Evolutionary conservation across 2,888 invertebrate species (phyloP), one percentile per base, ranked within the genome.

Genomic region (Hirtodrosophila confusa): DNA sequence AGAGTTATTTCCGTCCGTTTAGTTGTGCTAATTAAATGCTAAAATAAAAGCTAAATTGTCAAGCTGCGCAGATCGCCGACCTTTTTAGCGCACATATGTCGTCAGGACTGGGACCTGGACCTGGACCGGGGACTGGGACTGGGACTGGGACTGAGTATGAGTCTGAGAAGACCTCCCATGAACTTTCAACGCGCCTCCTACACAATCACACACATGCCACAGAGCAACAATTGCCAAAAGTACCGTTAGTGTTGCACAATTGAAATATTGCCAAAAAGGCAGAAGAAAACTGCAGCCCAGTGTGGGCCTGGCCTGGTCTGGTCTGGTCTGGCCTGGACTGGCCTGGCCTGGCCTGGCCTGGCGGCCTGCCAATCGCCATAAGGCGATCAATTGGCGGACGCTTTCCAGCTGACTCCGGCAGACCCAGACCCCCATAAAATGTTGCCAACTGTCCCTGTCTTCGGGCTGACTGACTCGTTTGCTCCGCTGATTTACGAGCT

Each of bases 401-500:
- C 67, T 76, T 76, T 58, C 57, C 74, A 67, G 63, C 66, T 75
- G 63, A 74, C 61, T 61, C 57, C 36, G 36, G 17, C 39, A 27
- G 39, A 2, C 36, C 55, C 55, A 68, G 75, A 75, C 78, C 78
- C 77, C 78, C 78, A 78, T 80, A 78, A 78, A 78, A 80, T 78
- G 80, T 79, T 47, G 72, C 75, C 78, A 75, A 73, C 62, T 62
- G 69, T 69, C 69, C 48, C 61, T 69, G 69, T 57, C 63, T 51
- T 48, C 37, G 40, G 61, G 23, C 75, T 73, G 75, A 75, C 78
- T 69, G 80, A 75, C 78, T 86, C 84, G 82, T 86, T 89, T 80
- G 77, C 62, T 72, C 61, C 57, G 74, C 80, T 89, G 89, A 89
- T 89, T 89, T 89, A 89, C 88, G 89, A 89, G 87, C 84, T 88